Evolutionary conservation across 1,140 invertebrate genomes (phyloP).

Genomic region (Zophobas atratus): DNA sequence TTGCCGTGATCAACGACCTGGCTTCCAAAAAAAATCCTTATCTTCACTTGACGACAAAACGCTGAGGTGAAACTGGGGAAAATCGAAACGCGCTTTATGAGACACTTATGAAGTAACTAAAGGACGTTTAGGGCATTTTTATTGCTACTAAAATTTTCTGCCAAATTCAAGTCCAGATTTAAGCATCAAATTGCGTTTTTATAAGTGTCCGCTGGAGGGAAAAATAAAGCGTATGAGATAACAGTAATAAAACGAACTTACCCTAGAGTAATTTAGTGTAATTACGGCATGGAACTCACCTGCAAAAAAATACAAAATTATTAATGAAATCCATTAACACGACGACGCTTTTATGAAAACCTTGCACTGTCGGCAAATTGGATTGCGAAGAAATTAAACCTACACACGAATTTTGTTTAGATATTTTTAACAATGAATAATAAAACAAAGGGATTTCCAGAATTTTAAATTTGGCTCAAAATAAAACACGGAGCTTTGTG

Average conservation of each 20-base stretch:
- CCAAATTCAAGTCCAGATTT: conserved; percentile 11
- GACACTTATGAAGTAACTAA: conserved; percentile 17
- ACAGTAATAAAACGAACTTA: conserved; percentile 19
- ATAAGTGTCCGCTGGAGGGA: background rate
- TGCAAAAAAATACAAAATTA: conserved; percentile 29
- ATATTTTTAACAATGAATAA: no score
- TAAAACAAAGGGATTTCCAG: no score
- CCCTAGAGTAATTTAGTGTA: conserved; percentile 2
- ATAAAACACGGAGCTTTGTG: no score
- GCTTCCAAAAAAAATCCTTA: conserved; percentile 1
- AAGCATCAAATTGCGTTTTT: conserved; percentile 5
- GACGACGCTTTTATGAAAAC: conserved; percentile 2
- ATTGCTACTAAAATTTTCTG: conserved; percentile 30
- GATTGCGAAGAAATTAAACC: background rate
- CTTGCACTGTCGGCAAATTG: background rate
- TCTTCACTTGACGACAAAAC: conserved; percentile 4
- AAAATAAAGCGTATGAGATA: conserved; percentile 12
- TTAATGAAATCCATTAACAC: conserved; percentile 28
- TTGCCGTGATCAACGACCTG: background rate
- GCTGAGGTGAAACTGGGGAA: background rate
- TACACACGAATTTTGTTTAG: conserved; percentile 2
- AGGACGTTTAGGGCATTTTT: conserved; percentile 28
- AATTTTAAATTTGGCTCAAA: no score
- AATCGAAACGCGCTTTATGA: conserved; percentile 18
- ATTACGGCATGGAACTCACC: conserved; percentile 13